Conservation (phyloP, 2,888 invertebrate species). For the Plusia festucae region DNA sequence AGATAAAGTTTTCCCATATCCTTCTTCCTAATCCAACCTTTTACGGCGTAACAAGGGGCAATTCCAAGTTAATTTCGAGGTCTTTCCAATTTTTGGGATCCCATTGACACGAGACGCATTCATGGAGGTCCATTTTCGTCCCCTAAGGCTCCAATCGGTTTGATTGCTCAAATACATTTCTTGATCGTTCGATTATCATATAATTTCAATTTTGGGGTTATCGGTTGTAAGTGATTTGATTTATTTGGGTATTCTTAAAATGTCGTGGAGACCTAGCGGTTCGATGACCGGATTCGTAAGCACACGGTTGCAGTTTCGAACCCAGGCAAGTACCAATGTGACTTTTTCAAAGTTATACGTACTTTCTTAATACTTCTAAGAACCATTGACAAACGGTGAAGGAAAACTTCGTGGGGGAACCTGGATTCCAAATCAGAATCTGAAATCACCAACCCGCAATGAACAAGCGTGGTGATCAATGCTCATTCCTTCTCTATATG, state of each 20-base stretch:
- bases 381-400: no score
- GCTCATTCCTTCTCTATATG: no score
- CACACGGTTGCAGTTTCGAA: no score
- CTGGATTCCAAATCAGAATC: no score
- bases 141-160: conserved; percentile 22
- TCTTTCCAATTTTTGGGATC: conserved; percentile 42
- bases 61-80: conserved; percentile 31
- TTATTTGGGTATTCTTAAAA: not conserved
- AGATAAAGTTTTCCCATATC: conserved; percentile 3
- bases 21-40: conserved; percentile 2
- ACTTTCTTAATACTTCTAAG: no score
- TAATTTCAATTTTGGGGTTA: conserved; percentile 14
- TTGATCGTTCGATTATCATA: conserved; percentile 19
- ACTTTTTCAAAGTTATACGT: no score
- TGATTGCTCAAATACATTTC: conserved; percentile 41
- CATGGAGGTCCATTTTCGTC: conserved; percentile 29
- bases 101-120: conserved; percentile 9
- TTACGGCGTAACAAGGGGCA: conserved; percentile 10
- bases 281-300: no score
- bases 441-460: no score
- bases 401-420: no score
- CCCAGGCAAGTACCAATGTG: no score
- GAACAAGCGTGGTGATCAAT: no score
- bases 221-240: not conserved
- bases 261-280: no score